Evolutionary conservation across 2,113 vertebrate species (phyloP), one percentile per base, ranked within the genome.

Genomic region (Xerus inauris): DNA sequence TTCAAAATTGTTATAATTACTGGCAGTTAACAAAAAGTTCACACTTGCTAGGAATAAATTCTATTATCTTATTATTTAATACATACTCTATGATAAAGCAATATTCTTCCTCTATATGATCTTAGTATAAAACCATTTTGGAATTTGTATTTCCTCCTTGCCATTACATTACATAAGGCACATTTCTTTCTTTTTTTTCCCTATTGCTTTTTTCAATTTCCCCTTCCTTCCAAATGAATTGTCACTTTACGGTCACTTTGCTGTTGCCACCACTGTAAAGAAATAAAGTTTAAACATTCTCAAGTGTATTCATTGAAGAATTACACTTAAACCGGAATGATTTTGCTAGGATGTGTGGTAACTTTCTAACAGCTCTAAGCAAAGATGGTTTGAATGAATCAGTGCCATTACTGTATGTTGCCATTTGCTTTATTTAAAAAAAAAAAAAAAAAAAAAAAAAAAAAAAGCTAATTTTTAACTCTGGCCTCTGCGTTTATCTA

Each of bases 1-100:
- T 90, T 83, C 42, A 79, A 96, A 95, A 80, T 82, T 82, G 26
- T 85, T 96, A 54, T 79, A 72, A 94, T 95, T 97, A 91, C 51
- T 95, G 45, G 2, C 32, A 91, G 71, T 88, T 92, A 89, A 82
- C 35, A 75, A 80, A 89, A 16, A 65, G 38, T 85, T 96, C 35
- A 95, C 22, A 94, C 38, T 79, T 67, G 9, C 45, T 94, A 85
- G 30, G 45, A 93, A 95, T 95, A 91, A 95, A 87, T 82, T 4
- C 57, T 71, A 71, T 65, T 89, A 93, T 75, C 40, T 73, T 89
- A 59, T 94, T 85, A 82, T 49, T 76, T 76, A 95, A 69, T 77
- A 40, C 10, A 94, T 49, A 77, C 49, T 89, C 28, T 47, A 67
- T 38, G 94, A 45, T 65, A 94, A 96, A 93, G 59, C 47, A 87